Conservation (phyloP, 2,888 invertebrate genomes). For the Hyposoter dolosus region DNA sequence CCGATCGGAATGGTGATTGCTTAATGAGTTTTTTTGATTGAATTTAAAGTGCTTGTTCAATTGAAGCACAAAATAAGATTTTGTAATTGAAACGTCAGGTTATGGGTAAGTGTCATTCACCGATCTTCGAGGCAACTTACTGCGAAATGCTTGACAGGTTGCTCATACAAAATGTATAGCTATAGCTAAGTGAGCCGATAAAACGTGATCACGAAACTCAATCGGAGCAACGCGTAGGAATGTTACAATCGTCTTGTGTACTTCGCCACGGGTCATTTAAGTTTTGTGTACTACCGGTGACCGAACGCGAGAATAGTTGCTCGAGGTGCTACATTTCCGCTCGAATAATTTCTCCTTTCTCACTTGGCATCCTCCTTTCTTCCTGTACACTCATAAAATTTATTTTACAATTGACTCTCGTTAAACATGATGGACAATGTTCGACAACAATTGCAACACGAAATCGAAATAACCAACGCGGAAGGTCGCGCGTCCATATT, state of each 20-base stretch:
- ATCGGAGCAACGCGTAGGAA: slow-evolving; percentile 66
- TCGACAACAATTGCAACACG: slow-evolving; percentile 20
- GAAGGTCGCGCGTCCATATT: too few species aligned
- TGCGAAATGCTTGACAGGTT: slow-evolving; percentile 39
- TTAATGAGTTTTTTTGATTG: neutral
- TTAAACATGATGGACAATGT: slow-evolving; percentile 48
- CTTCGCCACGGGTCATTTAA: slow-evolving; percentile 63
- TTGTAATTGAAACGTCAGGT: slow-evolving; percentile 13
- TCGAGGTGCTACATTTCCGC: slow-evolving; percentile 64
- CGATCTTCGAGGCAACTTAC: slow-evolving; percentile 8
- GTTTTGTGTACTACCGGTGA: slow-evolving; percentile 48
- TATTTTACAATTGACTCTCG: slow-evolving; percentile 57
- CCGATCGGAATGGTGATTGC: neutral
- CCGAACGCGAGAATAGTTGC: slow-evolving; percentile 42
- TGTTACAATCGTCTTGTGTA: slow-evolving; percentile 60
- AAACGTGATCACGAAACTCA: slow-evolving; percentile 63
- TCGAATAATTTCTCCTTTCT: slow-evolving; percentile 24
- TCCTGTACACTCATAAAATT: slow-evolving; percentile 41
- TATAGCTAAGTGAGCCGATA: slow-evolving; percentile 16
- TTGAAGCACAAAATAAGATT: slow-evolving; percentile 8
- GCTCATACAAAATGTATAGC: neutral
- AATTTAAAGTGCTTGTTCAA: neutral
- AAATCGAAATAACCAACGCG: slow-evolving; percentile 10
- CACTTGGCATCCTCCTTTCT: slow-evolving; percentile 3
- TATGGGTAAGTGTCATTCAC: slow-evolving; percentile 22